phyloP scores from a whole-genome alignment of 2,888 invertebrate genomes.

The Alitta virens region DNA sequence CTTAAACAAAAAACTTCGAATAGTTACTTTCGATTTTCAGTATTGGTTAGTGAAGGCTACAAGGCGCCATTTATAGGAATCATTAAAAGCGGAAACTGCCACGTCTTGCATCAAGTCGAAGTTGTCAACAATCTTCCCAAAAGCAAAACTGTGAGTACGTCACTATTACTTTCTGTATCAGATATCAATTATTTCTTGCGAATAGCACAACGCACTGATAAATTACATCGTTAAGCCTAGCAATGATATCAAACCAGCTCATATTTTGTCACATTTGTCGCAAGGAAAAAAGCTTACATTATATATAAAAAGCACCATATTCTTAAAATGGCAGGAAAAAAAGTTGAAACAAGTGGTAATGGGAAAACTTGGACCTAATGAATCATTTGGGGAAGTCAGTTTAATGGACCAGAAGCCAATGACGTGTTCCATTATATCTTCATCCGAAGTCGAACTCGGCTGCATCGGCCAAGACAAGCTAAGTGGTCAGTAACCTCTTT shows the following conservation, averaged over 20 bases:
- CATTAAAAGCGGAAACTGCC: conserved; percentile 52
- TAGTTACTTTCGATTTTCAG: too few relatives aligned
- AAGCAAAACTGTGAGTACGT: conserved; percentile 41
- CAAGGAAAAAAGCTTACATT: too few relatives aligned
- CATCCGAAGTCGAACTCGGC: conserved; percentile 45
- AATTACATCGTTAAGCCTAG: too few relatives aligned
- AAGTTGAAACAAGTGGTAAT: conserved; percentile 52
- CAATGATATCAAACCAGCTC: too few relatives aligned
- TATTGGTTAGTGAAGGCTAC: conserved; percentile 52
- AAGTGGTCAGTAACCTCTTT: conserved; percentile 37
- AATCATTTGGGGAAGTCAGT: conserved; percentile 53
- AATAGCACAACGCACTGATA: too few relatives aligned
- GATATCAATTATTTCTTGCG: too few relatives aligned
- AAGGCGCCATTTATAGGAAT: conserved; percentile 52
- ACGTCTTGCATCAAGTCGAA: conserved; percentile 50
- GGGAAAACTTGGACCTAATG: conserved; percentile 44
- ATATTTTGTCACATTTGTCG: too few relatives aligned
- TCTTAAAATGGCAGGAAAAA: conserved; percentile 44
- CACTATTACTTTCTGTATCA: too few relatives aligned
- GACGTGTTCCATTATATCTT: conserved; percentile 51
- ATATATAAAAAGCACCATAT: too few relatives aligned
- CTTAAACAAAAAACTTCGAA: too few relatives aligned
- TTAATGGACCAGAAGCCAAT: conserved; percentile 49
- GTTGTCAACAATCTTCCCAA: conserved; percentile 41
- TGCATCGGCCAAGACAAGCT: conserved; percentile 45